A percentile compares a stretch with the other conserved stretches of the same genome.
Conservation (phyloP, 2,113 vertebrate species). For the Indicator maculatus region DNA sequence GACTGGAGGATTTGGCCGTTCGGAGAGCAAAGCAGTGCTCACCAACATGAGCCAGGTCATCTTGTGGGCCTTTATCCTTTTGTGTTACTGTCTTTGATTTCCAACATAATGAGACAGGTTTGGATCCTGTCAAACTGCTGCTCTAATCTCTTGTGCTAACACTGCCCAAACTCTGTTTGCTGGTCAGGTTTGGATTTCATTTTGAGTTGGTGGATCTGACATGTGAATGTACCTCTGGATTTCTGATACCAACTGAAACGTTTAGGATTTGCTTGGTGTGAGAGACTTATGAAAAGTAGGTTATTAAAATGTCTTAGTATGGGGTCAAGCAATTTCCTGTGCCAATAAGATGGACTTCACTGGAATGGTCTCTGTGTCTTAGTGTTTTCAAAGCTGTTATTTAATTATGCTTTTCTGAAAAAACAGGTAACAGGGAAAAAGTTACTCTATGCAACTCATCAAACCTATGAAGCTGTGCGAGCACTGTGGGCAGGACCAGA, state of each 20-base stretch:
- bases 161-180: not conserved
- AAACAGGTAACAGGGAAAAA: constrained; percentile 73
- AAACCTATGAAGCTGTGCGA: constrained; percentile 69
- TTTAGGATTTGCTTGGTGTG: not conserved
- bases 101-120: not conserved
- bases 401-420: not conserved
- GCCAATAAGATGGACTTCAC: not conserved
- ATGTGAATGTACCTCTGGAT: not conserved
- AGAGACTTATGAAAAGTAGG: not conserved
- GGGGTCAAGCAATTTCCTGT: not conserved
- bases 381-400: not conserved
- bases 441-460: constrained; percentile 71
- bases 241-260: not conserved
- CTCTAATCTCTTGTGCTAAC: not conserved
- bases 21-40: not conserved
- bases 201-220: not conserved
- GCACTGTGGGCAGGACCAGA: constrained; percentile 75
- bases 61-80: not conserved
- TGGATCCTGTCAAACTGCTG: not conserved
- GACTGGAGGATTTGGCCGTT: not conserved
- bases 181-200: not conserved
- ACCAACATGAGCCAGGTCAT: not conserved
- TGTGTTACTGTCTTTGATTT: not conserved
- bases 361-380: not conserved
- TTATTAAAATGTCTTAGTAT: not conserved